phyloP scores from a whole-genome alignment of 1,140 invertebrate species.

The Euwallacea similis region DNA sequence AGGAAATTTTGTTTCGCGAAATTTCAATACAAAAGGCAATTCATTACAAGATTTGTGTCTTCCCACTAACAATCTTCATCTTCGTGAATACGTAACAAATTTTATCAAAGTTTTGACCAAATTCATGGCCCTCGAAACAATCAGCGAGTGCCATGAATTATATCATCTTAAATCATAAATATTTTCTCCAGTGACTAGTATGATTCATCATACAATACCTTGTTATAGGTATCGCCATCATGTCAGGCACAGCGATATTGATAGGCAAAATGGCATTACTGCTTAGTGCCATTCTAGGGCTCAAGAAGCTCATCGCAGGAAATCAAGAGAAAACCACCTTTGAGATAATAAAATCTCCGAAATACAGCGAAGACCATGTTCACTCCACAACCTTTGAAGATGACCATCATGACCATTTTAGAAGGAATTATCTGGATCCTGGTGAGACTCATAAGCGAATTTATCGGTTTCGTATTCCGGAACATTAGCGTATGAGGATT shows the following conservation, averaged over 20 bases:
- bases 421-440: constrained; percentile 31
- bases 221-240: constrained; percentile 60
- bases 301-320: constrained; percentile 72
- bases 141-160: too few species aligned
- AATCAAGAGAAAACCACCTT: constrained; percentile 77
- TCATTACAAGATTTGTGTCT: too few species aligned
- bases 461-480: constrained; percentile 27
- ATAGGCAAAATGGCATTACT: constrained; percentile 75
- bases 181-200: background rate
- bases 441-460: constrained; percentile 25
- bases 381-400: constrained; percentile 74
- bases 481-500: constrained; percentile 1
- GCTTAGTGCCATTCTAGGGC: constrained; percentile 71
- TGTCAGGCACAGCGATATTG: constrained; percentile 72
- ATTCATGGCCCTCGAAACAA: too few species aligned
- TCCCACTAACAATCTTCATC: too few species aligned
- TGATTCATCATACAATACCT: background rate
- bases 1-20: too few species aligned
- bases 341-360: constrained; percentile 83
- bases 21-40: too few species aligned
- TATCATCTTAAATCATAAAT: background rate
- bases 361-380: constrained; percentile 73
- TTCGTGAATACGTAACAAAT: too few species aligned
- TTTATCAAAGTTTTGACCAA: too few species aligned
- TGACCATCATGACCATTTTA: constrained; percentile 63